phyloP scores from a whole-genome alignment of 2,888 invertebrate species.

The Agriopis marginaria region DNA sequence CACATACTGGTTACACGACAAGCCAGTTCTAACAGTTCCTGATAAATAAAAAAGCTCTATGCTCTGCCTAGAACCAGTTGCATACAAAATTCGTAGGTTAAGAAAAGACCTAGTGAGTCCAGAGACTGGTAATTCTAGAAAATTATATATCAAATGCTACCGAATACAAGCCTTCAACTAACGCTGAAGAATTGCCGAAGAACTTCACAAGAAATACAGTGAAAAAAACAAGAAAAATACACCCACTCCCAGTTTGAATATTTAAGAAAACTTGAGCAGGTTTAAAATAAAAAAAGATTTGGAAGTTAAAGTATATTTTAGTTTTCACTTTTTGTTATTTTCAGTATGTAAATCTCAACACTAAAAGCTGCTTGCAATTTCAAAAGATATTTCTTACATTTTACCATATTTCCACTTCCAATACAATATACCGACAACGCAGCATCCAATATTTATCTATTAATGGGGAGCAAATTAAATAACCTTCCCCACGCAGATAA shows the following conservation, averaged over 20 bases:
- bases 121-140: constrained; percentile 25
- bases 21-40: constrained; percentile 34
- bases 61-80: constrained; percentile 45
- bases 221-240: no score
- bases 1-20: constrained; percentile 56
- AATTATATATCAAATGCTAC: constrained; percentile 32
- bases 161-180: constrained; percentile 51
- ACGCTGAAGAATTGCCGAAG: constrained; percentile 53
- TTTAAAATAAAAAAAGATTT: no score
- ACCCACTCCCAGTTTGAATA: no score
- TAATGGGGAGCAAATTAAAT: constrained; percentile 78
- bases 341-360: neutral
- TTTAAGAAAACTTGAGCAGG: no score
- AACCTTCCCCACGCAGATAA: constrained; percentile 77
- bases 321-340: no score
- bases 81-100: constrained; percentile 46
- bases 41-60: constrained; percentile 34
- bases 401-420: constrained; percentile 27
- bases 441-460: constrained; percentile 72
- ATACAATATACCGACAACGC: constrained; percentile 43
- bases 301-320: no score
- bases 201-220: no score
- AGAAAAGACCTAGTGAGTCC: constrained; percentile 48
- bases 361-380: neutral
- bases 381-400: neutral